These are phyloP conservation scores for Paraescarpia echinospica DNA, from an alignment of 1,140 invertebrate genomes.

Conservation along the genomic window DNA sequence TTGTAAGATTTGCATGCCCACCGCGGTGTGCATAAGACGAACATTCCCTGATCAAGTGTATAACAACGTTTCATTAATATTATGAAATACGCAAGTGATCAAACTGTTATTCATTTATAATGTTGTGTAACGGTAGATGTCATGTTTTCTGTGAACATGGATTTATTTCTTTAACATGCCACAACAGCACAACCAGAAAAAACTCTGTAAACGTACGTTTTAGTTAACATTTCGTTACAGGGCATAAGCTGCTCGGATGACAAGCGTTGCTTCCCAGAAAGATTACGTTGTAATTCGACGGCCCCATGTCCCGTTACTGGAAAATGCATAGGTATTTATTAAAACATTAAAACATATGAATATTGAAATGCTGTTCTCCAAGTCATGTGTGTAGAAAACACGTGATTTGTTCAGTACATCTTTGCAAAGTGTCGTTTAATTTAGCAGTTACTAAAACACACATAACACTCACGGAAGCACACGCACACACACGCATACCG, in stretches of 20 bases:
- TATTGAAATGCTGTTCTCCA: neutral
- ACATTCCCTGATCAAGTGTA: no score
- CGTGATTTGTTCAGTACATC: neutral
- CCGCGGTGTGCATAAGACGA: no score
- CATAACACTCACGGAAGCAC: neutral
- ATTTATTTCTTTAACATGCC: neutral
- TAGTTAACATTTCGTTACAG: neutral
- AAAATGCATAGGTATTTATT: neutral
- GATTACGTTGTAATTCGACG: neutral
- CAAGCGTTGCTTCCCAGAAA: neutral
- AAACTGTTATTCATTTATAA: neutral
- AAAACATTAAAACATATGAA: neutral
- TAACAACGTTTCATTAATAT: neutral
- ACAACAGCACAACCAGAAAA: neutral
- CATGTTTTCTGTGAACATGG: no score
- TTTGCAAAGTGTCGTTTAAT: neutral
- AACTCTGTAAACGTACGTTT: neutral
- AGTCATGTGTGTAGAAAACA: no score
- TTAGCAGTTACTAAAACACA: neutral
- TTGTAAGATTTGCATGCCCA: no score
- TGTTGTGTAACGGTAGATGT: no score
- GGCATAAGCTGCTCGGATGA: neutral
- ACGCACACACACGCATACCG: neutral
- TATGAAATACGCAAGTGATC: neutral
- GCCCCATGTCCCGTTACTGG: neutral